Evolutionary conservation across 2,113 vertebrate genomes (phyloP).

Genomic region (Orthonyx spaldingii): DNA sequence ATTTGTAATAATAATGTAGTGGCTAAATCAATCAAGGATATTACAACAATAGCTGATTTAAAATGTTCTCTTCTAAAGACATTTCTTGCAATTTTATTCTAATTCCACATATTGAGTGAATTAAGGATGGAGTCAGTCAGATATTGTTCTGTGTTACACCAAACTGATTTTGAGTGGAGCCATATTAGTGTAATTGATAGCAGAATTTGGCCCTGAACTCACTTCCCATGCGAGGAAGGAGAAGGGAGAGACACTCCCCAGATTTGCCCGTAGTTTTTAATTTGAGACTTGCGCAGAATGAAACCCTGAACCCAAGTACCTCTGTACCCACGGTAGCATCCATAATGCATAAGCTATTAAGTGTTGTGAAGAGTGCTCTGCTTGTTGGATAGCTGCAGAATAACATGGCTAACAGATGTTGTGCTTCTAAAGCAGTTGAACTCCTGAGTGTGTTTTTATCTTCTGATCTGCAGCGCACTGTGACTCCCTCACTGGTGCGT

Average conservation of each 20-base stretch:
- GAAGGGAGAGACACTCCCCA: background rate
- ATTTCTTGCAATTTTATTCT: conserved; percentile 4
- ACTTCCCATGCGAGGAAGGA: background rate
- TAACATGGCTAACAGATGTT: conserved; percentile 26
- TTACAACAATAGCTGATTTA: conserved; percentile 26
- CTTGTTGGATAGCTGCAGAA: conserved; percentile 42
- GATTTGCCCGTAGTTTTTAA: background rate
- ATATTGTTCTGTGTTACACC: background rate
- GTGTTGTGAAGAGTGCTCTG: background rate
- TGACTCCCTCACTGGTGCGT: background rate
- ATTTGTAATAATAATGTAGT: conserved; percentile 69
- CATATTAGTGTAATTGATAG: background rate
- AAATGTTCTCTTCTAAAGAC: background rate
- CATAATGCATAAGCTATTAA: background rate
- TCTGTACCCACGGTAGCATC: background rate
- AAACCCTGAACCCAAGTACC: background rate
- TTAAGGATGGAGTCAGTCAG: background rate
- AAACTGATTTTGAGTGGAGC: background rate
- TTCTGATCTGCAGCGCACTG: background rate
- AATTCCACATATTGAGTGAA: background rate
- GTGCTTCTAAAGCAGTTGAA: conserved; percentile 39
- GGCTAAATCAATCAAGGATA: conserved; percentile 57
- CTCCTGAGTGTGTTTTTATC: conserved; percentile 31
- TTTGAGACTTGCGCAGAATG: background rate
- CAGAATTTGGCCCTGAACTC: background rate